phyloP scores from a whole-genome alignment of 1,140 invertebrate species.

The Leguminivora glycinivorella region DNA sequence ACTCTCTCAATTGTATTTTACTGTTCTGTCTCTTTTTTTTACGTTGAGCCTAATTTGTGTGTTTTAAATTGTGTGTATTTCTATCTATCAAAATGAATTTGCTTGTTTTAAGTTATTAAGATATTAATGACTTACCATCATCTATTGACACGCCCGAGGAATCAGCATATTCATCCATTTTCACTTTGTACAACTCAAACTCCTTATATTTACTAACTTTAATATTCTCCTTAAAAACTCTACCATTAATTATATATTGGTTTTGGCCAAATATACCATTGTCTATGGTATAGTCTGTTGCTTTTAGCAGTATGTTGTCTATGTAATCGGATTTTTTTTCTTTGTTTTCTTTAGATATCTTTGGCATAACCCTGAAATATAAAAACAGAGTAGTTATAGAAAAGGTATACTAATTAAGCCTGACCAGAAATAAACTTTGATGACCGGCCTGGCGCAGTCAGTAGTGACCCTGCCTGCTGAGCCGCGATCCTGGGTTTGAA shows the following conservation, averaged over 20 bases:
- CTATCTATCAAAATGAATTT: no score
- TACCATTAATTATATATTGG: not conserved
- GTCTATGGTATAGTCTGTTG: not conserved
- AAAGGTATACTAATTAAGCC: no score
- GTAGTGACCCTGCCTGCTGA: no score
- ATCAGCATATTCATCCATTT: not conserved
- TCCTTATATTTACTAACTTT: not conserved
- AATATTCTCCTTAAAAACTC: not conserved
- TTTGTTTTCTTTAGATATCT: not conserved
- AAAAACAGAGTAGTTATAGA: not conserved
- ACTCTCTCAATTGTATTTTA: no score
- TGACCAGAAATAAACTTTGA: no score
- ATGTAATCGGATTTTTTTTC: not conserved
- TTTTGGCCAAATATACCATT: not conserved
- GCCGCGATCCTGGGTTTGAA: no score
- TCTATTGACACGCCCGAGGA: not conserved
- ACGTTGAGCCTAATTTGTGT: no score
- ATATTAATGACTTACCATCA: not conserved
- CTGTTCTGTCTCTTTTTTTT: no score
- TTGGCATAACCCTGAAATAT: not conserved
- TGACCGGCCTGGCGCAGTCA: no score
- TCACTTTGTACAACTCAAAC: conserved; percentile 2
- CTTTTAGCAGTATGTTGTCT: not conserved
- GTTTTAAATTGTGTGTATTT: no score
- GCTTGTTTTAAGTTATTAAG: not conserved